These are phyloP conservation scores for Clarias platycephalus DNA, from an alignment of 2,797 vertebrate species.

Conservation along the genomic window DNA sequence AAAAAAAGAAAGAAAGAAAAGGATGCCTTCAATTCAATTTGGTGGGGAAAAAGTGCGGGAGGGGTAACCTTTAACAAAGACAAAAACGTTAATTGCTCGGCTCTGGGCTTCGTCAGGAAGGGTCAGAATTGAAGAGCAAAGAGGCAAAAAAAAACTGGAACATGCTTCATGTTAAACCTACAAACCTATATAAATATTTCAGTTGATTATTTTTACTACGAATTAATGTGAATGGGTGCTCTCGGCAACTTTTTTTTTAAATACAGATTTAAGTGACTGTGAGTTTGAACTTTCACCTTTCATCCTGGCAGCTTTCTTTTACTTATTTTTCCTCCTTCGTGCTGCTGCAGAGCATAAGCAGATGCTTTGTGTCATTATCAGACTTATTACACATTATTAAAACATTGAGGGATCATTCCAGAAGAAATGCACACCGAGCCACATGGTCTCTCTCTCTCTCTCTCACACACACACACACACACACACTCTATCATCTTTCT, in stretches of 20 bases:
- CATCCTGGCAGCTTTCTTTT: constrained; percentile 21
- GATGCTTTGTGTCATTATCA: constrained; percentile 74
- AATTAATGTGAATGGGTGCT: constrained; percentile 71
- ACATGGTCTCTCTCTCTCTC: constrained; percentile 7
- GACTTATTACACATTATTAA: constrained; percentile 82
- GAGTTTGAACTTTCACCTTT: constrained; percentile 46
- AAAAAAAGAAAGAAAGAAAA: constrained; percentile 52
- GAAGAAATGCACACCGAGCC: constrained; percentile 23
- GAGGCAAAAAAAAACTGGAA: constrained; percentile 63
- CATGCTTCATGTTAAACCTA: constrained; percentile 69
- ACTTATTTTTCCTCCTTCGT: neutral
- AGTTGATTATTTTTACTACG: constrained; percentile 58
- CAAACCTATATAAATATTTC: constrained; percentile 74
- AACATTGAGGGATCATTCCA: constrained; percentile 49
- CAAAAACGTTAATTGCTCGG: constrained; percentile 69
- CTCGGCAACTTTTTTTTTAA: constrained; percentile 57
- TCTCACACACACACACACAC: neutral
- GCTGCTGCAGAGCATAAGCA: constrained; percentile 55
- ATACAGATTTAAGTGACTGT: constrained; percentile 54
- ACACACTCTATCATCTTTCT: constrained; percentile 7
- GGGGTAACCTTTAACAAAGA: constrained; percentile 63
- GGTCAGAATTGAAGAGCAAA: constrained; percentile 63
- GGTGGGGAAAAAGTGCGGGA: constrained; percentile 43
- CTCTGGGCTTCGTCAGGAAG: constrained; percentile 53
- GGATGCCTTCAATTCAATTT: constrained; percentile 77